Conservation (phyloP, 23 tunicate genomes). For the Oikopleura albicans region DNA sequence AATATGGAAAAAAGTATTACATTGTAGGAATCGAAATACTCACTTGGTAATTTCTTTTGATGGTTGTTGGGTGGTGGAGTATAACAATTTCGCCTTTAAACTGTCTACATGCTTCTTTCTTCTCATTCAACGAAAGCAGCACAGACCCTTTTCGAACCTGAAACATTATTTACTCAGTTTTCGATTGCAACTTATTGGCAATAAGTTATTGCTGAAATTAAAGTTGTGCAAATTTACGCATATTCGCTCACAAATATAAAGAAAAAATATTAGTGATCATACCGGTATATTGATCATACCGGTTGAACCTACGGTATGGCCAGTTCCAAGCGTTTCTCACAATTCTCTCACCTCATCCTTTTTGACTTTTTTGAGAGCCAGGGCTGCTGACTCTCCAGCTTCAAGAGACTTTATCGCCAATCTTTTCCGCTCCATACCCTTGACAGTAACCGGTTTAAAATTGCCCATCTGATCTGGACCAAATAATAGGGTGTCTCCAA, state of each 20-base stretch:
- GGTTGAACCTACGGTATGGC: no score
- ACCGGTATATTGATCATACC: no score
- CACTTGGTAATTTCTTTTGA: constrained; percentile 71
- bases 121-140: neutral
- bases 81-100: constrained; percentile 58
- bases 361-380: neutral
- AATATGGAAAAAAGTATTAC: no score
- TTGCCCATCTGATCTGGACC: constrained; percentile 61
- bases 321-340: no score
- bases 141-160: neutral
- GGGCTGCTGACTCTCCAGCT: neutral
- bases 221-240: no score
- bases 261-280: no score
- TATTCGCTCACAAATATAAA: no score
- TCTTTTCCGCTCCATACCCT: constrained; percentile 65
- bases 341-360: neutral
- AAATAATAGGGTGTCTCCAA: constrained; percentile 31
- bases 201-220: no score
- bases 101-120: neutral
- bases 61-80: constrained; percentile 90
- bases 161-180: no score
- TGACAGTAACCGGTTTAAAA: constrained; percentile 44
- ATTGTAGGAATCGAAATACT: no score
- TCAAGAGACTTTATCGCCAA: constrained; percentile 20
- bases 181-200: no score